These are phyloP conservation scores for Lasiurus borealis DNA, from an alignment of 2,113 vertebrate species.

Conservation along the genomic window DNA sequence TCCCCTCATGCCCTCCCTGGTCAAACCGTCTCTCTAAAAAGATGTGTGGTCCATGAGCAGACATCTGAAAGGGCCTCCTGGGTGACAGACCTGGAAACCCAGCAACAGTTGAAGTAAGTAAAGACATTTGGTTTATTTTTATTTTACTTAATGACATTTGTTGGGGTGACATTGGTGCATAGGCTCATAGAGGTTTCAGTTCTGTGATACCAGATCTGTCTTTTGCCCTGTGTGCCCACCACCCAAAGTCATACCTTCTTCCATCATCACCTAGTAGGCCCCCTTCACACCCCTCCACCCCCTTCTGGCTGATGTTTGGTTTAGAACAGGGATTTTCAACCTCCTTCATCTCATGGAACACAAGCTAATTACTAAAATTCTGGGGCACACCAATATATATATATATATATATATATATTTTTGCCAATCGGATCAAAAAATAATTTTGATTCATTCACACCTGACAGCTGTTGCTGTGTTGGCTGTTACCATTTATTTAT, in stretches of 20 bases:
- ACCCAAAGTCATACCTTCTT: too few relatives aligned
- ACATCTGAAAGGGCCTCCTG: neutral
- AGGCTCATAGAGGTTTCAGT: too few relatives aligned
- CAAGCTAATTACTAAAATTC: neutral
- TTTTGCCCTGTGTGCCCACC: too few relatives aligned
- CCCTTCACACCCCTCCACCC: too few relatives aligned
- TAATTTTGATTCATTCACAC: neutral
- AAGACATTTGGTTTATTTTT: neutral
- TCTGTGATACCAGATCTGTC: too few relatives aligned
- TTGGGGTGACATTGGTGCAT: too few relatives aligned
- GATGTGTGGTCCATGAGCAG: accelerated
- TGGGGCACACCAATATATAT: neutral
- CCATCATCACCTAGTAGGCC: too few relatives aligned
- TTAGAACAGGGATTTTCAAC: neutral
- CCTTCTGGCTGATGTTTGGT: neutral
- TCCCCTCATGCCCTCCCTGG: neutral
- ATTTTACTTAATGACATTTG: too few relatives aligned
- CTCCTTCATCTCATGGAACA: neutral
- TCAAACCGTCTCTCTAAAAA: neutral
- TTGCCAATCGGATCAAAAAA: neutral
- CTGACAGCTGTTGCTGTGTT: too few relatives aligned
- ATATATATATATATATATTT: too few relatives aligned
- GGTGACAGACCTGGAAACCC: neutral
- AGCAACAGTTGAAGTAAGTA: neutral
- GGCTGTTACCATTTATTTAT: neutral